Percentiles rank a stretch among this genome's conserved stretches.
These are phyloP conservation scores for Habroteleia sp. DNA, from an alignment of 2,888 invertebrate genomes.

Conservation along the genomic window DNA sequence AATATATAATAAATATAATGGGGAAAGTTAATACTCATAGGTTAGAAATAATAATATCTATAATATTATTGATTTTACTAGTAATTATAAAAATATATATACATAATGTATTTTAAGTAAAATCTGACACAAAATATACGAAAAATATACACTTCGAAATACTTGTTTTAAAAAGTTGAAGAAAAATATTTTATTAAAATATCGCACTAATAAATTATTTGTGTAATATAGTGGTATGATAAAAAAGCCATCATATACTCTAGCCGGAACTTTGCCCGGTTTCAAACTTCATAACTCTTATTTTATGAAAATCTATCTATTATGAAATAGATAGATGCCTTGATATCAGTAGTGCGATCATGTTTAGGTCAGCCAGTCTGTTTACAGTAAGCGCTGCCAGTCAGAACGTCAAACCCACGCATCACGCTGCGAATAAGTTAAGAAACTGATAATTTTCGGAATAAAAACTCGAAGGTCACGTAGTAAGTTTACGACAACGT, in stretches of 20 bases:
- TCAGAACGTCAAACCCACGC: conserved; percentile 12
- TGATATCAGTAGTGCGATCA: conserved; percentile 26
- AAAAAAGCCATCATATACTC: conserved; percentile 25
- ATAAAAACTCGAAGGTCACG: conserved; percentile 11
- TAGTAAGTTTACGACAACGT: conserved; percentile 15
- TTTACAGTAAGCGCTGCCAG: not conserved
- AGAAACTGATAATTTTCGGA: conserved; percentile 36
- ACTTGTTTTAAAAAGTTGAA: no score
- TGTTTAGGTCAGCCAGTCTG: conserved; percentile 40
- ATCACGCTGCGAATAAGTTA: conserved; percentile 27
- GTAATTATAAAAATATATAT: no score
- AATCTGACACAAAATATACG: no score
- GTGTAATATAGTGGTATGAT: no score
- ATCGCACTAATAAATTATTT: no score
- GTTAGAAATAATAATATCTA: no score
- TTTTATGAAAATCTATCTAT: conserved; percentile 19
- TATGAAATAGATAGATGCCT: conserved; percentile 9
- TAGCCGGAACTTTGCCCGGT: conserved; percentile 11
- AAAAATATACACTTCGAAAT: no score
- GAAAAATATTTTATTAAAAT: no score
- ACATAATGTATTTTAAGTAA: no score
- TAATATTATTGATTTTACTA: no score
- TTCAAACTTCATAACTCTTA: conserved; percentile 17
- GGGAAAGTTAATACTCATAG: no score
- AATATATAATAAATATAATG: no score